Conservation (phyloP, 2,888 invertebrate species). For the Cephus pygmeus region DNA sequence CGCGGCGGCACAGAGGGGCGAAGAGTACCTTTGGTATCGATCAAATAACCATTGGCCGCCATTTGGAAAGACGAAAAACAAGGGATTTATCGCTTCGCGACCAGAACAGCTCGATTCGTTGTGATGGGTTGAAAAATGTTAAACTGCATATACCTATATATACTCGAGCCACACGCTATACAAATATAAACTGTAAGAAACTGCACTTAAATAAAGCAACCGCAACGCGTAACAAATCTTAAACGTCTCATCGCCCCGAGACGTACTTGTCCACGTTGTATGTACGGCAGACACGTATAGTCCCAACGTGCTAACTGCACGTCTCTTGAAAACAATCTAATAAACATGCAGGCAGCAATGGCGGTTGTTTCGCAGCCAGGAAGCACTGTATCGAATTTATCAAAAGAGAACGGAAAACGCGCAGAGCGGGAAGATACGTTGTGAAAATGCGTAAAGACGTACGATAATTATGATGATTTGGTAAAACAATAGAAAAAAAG, state of each 20-base stretch:
- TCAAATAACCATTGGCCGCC: constrained; percentile 54
- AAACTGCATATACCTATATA: background rate
- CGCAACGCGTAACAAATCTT: background rate
- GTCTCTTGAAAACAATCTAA: background rate
- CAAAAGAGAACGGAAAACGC: constrained; percentile 57
- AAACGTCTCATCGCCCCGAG: background rate
- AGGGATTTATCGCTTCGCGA: constrained; percentile 21
- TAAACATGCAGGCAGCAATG: background rate
- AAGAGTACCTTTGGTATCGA: constrained; percentile 49
- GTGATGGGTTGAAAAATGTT: background rate
- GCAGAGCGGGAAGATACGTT: constrained; percentile 37
- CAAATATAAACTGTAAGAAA: background rate
- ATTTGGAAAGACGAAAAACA: constrained; percentile 39
- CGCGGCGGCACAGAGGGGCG: constrained; percentile 13
- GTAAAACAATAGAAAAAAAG: background rate
- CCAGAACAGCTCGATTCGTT: background rate
- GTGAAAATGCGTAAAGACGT: no score
- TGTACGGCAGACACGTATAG: background rate
- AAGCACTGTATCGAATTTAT: constrained; percentile 58
- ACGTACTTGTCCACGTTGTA: background rate
- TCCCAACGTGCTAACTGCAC: background rate
- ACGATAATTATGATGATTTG: background rate
- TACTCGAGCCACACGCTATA: no score
- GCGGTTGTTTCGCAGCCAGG: constrained; percentile 38
- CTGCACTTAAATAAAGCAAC: background rate